Evolutionary conservation across 1,140 invertebrate genomes (phyloP).

Genomic region (Holcopasites calliopsidis): DNA sequence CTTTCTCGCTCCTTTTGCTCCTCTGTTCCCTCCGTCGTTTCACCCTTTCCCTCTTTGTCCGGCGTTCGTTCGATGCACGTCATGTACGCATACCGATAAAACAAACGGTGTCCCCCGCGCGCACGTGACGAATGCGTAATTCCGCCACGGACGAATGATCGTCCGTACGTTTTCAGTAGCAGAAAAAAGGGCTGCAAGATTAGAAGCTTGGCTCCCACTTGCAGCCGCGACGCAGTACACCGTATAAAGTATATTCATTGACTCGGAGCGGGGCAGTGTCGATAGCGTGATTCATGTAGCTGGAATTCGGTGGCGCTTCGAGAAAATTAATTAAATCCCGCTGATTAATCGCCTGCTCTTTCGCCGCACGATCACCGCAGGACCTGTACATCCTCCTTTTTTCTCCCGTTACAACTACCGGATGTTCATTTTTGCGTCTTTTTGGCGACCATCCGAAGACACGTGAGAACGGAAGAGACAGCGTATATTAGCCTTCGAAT

Average conservation of each 20-base stretch:
- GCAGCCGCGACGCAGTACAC: neutral
- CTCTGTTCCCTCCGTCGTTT: slow-evolving; percentile 3
- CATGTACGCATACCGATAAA: slow-evolving; percentile 64
- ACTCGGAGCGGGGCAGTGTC: neutral
- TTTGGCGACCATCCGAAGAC: no score
- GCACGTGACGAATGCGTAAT: slow-evolving; percentile 64
- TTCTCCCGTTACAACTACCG: no score
- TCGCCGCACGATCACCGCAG: neutral
- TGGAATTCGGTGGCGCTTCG: slow-evolving; percentile 38
- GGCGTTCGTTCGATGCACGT: slow-evolving; percentile 15
- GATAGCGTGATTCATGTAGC: slow-evolving; percentile 38
- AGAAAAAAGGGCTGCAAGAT: slow-evolving; percentile 44
- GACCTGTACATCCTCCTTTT: neutral
- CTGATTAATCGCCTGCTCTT: neutral
- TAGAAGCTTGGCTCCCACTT: neutral
- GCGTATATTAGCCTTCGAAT: neutral
- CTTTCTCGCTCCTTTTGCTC: slow-evolving; percentile 9
- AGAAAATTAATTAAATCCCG: slow-evolving; percentile 37
- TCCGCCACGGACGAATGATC: slow-evolving; percentile 48
- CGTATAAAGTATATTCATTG: slow-evolving; percentile 31
- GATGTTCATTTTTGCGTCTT: no score
- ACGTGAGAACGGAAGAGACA: neutral
- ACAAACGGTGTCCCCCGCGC: slow-evolving; percentile 45
- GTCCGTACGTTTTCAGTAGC: slow-evolving; percentile 56
- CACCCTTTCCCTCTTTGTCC: neutral